Evolutionary conservation across 2,113 vertebrate species (phyloP), one percentile per base, ranked within the genome.

Genomic region (Planiliza haematocheilus): DNA sequence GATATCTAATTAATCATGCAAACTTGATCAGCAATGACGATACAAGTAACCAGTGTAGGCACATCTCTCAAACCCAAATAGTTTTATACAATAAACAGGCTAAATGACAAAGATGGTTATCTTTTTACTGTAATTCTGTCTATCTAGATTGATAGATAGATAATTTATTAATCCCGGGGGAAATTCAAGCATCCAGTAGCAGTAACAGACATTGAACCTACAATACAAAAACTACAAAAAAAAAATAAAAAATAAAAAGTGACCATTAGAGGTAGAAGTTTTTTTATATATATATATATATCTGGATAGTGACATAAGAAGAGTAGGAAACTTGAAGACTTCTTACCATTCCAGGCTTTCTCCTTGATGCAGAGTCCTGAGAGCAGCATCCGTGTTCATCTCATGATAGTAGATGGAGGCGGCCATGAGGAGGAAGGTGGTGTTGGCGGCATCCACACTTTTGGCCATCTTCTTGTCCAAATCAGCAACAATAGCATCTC

Each of bases 281-380:
- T n/a, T n/a, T n/a, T n/a, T n/a, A n/a, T n/a, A n/a, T n/a, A n/a
- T n/a, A n/a, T n/a, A n/a, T n/a, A n/a, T n/a, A n/a, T n/a, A n/a
- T n/a, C 6, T n/a, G 9, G 10, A 37, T 4, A 18, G 4, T 38
- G 8, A 20, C 20, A 64, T 30, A 30, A 30, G 5, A 30, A 10
- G 52, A 39, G 0, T 39, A n/a, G 38, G 78, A 75, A 38, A 2
- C 0, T 39, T 16, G 0, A 60, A 56, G 30, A 1, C 5, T 7
- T 59, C 93, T 85, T 64, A 99, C 97, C 97, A 97, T 14, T 99
- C 97, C 41, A 98, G 88, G 83, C 95, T 96, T 2, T 99, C 97
- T 12, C 97, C 97, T 81, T 99, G 97, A 70, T 97, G 97, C 66
- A 99, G 91, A 0, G 95, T 60, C 0, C 96, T 91, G 49, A 99